These are phyloP conservation scores for Agrochola lota DNA, from an alignment of 2,888 invertebrate genomes.

Conservation along the genomic window DNA sequence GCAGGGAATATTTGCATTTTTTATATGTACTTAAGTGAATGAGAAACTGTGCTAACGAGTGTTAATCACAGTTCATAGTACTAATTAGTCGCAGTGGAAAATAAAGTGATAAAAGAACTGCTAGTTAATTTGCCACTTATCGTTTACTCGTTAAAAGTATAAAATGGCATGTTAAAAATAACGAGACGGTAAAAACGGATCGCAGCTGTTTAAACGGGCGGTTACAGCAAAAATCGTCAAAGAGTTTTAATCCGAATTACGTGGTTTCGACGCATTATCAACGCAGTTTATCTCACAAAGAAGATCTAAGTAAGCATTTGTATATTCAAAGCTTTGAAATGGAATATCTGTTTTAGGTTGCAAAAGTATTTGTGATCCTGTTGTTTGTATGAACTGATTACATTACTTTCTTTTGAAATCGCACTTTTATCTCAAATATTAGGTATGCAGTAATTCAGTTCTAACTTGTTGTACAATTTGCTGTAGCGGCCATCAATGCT, in stretches of 20 bases:
- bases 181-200: conserved; percentile 15
- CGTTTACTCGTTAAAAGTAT: conserved; percentile 6
- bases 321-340: conserved; percentile 18
- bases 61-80: conserved; percentile 26
- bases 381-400: conserved; percentile 17
- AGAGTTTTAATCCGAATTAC: conserved; percentile 45
- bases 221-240: conserved; percentile 16
- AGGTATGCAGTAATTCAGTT: neutral
- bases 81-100: conserved; percentile 28
- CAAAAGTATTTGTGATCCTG: conserved; percentile 18
- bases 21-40: neutral
- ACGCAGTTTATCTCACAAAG: conserved; percentile 19
- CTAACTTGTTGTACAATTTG: conserved; percentile 8
- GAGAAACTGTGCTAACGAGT: conserved; percentile 6
- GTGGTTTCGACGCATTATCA: conserved; percentile 17
- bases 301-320: conserved; percentile 25
- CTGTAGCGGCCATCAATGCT: conserved; percentile 5
- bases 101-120: conserved; percentile 17
- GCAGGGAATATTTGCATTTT: neutral
- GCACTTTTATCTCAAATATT: conserved; percentile 19
- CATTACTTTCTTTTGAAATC: conserved; percentile 18
- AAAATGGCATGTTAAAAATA: conserved; percentile 34
- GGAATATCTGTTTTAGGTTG: conserved; percentile 20
- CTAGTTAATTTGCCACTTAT: conserved; percentile 44
- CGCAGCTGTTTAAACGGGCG: conserved; percentile 8